These are phyloP conservation scores for Tarsius wallacei DNA, from an alignment of 2,797 vertebrate genomes.

Conservation along the genomic window DNA sequence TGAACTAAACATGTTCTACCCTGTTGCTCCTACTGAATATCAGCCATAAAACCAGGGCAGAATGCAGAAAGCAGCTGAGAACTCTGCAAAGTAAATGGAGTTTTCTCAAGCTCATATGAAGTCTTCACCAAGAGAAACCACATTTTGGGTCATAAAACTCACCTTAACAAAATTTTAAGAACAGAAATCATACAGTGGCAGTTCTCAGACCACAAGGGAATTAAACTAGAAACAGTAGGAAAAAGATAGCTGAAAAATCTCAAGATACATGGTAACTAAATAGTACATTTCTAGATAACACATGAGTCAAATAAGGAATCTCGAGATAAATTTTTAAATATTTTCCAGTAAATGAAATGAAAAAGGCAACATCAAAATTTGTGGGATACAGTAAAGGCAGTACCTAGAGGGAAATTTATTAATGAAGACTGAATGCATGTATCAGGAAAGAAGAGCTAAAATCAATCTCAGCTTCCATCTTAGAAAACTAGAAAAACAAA, in stretches of 20 bases:
- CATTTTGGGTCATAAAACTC: background rate
- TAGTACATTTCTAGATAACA: background rate
- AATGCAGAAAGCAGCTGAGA: background rate
- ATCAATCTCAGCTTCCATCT: background rate
- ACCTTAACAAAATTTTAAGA: background rate
- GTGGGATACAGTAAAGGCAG: too few species aligned
- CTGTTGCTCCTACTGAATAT: background rate
- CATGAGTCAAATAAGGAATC: background rate
- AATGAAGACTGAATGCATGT: background rate
- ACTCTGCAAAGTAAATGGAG: background rate
- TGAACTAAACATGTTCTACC: background rate
- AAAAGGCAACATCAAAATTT: too few species aligned
- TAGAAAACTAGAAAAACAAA: background rate
- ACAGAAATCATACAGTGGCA: background rate
- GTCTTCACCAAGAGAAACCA: background rate
- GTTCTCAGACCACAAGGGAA: background rate
- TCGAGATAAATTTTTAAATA: background rate
- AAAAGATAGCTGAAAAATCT: background rate
- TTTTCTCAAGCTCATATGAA: background rate
- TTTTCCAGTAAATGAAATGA: background rate
- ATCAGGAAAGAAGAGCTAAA: background rate
- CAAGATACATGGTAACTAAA: background rate
- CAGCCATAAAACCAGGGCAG: background rate
- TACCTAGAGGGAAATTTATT: too few species aligned
- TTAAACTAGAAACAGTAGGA: background rate